These are phyloP conservation scores for Drosophila asahinai DNA, from an alignment of 1,140 invertebrate genomes.

Conservation along the genomic window DNA sequence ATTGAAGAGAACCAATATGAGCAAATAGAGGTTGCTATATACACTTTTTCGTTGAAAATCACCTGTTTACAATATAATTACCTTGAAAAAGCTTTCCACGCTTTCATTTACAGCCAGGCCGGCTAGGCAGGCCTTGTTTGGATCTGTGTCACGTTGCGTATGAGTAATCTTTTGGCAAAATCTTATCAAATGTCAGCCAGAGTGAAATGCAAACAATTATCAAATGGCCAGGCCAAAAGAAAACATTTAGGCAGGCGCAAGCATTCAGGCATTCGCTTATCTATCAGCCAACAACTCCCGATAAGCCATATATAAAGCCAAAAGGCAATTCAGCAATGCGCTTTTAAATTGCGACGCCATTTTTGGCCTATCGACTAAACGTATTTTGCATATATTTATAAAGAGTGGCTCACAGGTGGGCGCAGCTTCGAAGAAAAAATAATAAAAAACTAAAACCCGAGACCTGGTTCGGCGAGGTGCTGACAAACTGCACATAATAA, in stretches of 20 bases:
- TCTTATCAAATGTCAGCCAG: slow-evolving; percentile 56
- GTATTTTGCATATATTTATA: slow-evolving; percentile 47
- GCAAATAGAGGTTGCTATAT: background rate
- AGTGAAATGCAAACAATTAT: slow-evolving; percentile 56
- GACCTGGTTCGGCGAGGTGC: slow-evolving; percentile 46
- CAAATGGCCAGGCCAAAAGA: slow-evolving; percentile 45
- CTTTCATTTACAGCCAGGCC: slow-evolving; percentile 27
- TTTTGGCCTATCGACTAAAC: slow-evolving; percentile 57
- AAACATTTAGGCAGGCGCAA: slow-evolving; percentile 56
- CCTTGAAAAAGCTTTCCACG: background rate
- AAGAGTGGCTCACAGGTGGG: slow-evolving; percentile 64
- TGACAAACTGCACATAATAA: slow-evolving; percentile 83
- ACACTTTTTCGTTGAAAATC: background rate
- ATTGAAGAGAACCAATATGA: background rate
- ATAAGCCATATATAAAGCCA: slow-evolving; percentile 68
- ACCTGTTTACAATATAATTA: slow-evolving; percentile 2
- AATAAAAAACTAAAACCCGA: slow-evolving; percentile 1
- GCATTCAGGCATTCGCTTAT: slow-evolving; percentile 33
- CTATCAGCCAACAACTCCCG: slow-evolving; percentile 54
- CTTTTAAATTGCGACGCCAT: slow-evolving; percentile 74
- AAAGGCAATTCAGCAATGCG: slow-evolving; percentile 67
- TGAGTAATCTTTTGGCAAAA: slow-evolving; percentile 58
- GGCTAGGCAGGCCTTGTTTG: slow-evolving; percentile 16
- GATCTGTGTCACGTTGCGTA: slow-evolving; percentile 31
- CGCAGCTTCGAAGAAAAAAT: slow-evolving; percentile 44